Base-by-base conservation (phyloP, 2,888 invertebrate species). In the Luffia ferchaultella region DNA sequence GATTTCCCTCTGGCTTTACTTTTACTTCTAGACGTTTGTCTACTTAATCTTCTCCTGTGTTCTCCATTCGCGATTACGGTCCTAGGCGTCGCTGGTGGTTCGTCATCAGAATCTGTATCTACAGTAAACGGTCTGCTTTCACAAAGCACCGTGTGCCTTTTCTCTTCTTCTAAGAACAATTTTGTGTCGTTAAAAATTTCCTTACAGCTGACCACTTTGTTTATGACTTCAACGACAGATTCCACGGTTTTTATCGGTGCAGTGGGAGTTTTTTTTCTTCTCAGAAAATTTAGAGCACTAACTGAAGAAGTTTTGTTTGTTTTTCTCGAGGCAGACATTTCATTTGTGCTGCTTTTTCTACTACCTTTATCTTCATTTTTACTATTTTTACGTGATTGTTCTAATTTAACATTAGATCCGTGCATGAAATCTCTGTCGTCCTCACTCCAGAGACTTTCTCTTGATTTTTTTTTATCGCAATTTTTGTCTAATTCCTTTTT, bases 401-500 rank as follows among this genome's bases (percentile, higher is more conserved):
- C 74, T 1, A 82, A 58, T 59, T 76, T 73, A 55, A 73, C 66
- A 20, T 67, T 64, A 0, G 78, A 79, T 1, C 76, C 82, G 20
- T 76, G 69, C 45, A 80, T 70, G 1, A 79, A 79, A 51, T 84
- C 84, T 53, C 70, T 70, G 50, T 80, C 80, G 58, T 83, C 82
- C 57, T 83, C 83, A 50, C 83, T 83, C 76, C 78, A 80, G n/a
- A 82, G 69, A 48, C 80, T 82, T 54, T 82, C 82, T 54, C 76
- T 72, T 0, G 84, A 84, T 54, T 84, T 84, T 56, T 77, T 82
- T 56, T 75, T 83, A 44, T 77, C 79, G 15, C 60, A 65, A 55
- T 70, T 68, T 50, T 76, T 82, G 16, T 82, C 82, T 9, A 70
- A 51, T 30, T 80, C 80, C 54, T 70, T 74, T 50, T 74, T 78